Base-by-base conservation (phyloP, 1,140 invertebrate species). In the Drosophila biarmipes region DNA sequence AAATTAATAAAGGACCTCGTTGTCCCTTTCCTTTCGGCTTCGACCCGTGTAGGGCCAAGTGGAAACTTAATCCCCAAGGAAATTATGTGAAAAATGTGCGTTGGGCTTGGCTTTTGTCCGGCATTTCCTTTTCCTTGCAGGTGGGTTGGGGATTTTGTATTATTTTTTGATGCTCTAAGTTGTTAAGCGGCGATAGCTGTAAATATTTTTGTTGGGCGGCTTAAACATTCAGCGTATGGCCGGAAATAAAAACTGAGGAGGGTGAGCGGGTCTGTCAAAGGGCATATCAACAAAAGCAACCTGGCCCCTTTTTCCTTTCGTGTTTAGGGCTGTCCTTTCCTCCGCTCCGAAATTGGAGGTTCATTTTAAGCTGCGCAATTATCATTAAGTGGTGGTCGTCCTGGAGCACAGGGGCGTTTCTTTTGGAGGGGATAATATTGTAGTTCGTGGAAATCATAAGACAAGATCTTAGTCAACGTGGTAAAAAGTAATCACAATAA, bases 21-120 rank as follows among this genome's bases (percentile, higher is more conserved):
- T 40, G 15, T 27, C 15, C 17, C 34, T 15, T 14, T 38, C 6
- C 40, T 5, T 17, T 27, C 14, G 2, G 51, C 17, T 56, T 46
- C 67, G 51, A 71, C 56, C 64, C 38, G 64, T 6, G 14, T n/a
- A 56, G 52, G 66, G 49, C 75, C 71, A 87, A 89, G 84, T 89
- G 84, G 82, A 87, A 87, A 87, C 84, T 84, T 87, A 87, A 87
- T 89, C 82, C 82, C 82, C 48, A 76, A 87, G 82, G 82, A 87
- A 87, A 87, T 87, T 87, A 87, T 87, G 75, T 89, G 84, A 89
- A 82, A 87, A 89, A 89, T 87, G 84, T 82, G 82, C 75, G 84
- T 87, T 69, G 78, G 69, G 31, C 57, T 55, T 59, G 72, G 71
- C 72, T 75, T 74, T 75, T 72, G 54, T 72, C 45, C 45, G 67